These are phyloP conservation scores for Lates calcarifer DNA, from an alignment of 2,113 vertebrate genomes.

Conservation along the genomic window DNA sequence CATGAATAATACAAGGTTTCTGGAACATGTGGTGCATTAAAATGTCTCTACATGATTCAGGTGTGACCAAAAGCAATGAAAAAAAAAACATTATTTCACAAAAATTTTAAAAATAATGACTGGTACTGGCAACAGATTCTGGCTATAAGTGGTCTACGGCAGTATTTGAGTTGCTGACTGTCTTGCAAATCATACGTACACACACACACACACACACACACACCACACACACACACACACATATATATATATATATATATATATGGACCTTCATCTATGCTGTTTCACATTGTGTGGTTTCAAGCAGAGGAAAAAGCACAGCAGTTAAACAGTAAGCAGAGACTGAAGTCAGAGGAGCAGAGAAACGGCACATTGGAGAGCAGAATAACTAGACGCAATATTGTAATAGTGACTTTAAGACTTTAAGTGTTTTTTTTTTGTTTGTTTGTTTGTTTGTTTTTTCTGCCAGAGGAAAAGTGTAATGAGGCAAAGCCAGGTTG, in stretches of 20 bases:
- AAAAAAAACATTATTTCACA: neutral
- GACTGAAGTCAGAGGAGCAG: slow-evolving; percentile 47
- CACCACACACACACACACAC: no score
- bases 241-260: no score
- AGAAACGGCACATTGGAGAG: slow-evolving; percentile 30
- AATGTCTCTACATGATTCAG: slow-evolving; percentile 1
- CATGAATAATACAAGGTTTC: slow-evolving; percentile 8
- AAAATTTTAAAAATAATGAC: neutral
- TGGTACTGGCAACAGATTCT: slow-evolving; percentile 10
- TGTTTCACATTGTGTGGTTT: slow-evolving; percentile 32
- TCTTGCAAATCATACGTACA: slow-evolving; percentile 46
- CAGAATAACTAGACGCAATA: slow-evolving; percentile 10
- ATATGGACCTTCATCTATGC: slow-evolving; percentile 27
- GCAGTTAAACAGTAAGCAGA: slow-evolving; percentile 17
- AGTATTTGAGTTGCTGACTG: slow-evolving; percentile 24
- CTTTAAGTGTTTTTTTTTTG: neutral
- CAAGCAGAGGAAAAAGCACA: slow-evolving; percentile 12
- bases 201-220: no score
- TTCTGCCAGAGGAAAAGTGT: neutral
- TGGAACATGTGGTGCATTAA: slow-evolving; percentile 13
- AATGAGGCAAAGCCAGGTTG: neutral
- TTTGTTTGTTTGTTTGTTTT: no score
- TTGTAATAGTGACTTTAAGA: slow-evolving; percentile 2
- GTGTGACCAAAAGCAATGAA: slow-evolving; percentile 14
- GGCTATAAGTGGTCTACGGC: slow-evolving; percentile 16